Evolutionary conservation across 53 echinoderm and acorn worm species (phyloP).

Genomic region (Echinarachnius parma): DNA sequence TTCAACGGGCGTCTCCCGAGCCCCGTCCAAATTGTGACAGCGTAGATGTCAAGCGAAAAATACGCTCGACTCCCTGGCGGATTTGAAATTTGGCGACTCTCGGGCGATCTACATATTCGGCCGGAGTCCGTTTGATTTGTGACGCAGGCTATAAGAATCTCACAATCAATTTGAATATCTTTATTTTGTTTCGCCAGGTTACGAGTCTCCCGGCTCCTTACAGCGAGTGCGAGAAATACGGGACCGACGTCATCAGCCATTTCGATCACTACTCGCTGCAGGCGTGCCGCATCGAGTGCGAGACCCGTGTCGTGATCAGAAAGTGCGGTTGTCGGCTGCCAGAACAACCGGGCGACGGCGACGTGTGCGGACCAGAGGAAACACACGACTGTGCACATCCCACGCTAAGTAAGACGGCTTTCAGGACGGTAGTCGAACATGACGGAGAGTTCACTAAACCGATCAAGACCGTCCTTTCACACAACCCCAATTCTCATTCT

Average conservation of each 20-base stretch:
- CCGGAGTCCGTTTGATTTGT: too few species aligned
- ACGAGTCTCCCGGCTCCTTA: slow-evolving; percentile 68
- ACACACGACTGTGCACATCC: slow-evolving; percentile 79
- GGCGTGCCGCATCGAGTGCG: slow-evolving; percentile 95
- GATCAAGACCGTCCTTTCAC: neutral
- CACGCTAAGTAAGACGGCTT: slow-evolving; percentile 55
- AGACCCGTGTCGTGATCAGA: slow-evolving; percentile 59
- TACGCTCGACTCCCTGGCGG: too few species aligned
- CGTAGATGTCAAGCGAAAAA: too few species aligned
- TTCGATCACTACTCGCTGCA: slow-evolving; percentile 81
- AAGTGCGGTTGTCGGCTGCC: slow-evolving; percentile 77
- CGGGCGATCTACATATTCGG: too few species aligned
- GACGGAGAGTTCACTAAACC: too few species aligned
- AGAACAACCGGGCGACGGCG: slow-evolving; percentile 71
- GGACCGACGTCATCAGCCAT: slow-evolving; percentile 38
- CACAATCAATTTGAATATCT: too few species aligned
- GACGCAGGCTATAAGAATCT: too few species aligned
- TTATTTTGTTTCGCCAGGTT: slow-evolving; percentile 62
- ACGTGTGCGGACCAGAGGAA: slow-evolving; percentile 72
- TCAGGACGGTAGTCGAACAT: too few species aligned
- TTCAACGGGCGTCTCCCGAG: too few species aligned
- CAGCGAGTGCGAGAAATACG: slow-evolving; percentile 49
- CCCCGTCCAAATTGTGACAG: too few species aligned
- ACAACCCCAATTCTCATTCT: neutral
- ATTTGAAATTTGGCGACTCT: too few species aligned